These are phyloP conservation scores for Arbacia lixula DNA, from an alignment of 53 echinoderm and acorn worm genomes.

Conservation along the genomic window DNA sequence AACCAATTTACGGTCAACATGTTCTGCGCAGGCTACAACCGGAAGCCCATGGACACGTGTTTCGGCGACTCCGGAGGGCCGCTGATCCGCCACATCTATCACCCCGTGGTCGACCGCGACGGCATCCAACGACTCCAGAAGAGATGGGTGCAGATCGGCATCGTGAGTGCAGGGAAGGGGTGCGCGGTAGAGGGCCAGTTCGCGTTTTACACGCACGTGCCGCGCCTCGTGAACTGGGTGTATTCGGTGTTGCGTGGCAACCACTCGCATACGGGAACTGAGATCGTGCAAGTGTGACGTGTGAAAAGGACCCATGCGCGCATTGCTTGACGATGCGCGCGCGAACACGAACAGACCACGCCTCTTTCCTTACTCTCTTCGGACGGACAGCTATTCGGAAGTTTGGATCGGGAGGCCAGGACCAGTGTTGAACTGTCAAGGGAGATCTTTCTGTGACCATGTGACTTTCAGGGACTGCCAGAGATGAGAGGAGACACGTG, in stretches of 20 bases:
- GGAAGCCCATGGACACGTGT: conserved; percentile 85
- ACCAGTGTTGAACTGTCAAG: no score
- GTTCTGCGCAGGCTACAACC: conserved; percentile 95
- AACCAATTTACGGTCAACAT: conserved; percentile 82
- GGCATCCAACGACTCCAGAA: conserved; percentile 60
- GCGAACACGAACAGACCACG: no score
- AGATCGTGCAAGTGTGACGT: conserved; percentile 71
- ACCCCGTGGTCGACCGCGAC: conserved; percentile 36
- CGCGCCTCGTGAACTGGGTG: conserved; percentile 87
- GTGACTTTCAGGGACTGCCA: no score
- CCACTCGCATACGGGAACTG: conserved; percentile 70
- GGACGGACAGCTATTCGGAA: no score
- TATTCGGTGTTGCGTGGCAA: conserved; percentile 76
- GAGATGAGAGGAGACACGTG: no score
- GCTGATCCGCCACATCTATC: conserved; percentile 74
- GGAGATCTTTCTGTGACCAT: no score
- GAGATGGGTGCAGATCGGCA: conserved; percentile 97
- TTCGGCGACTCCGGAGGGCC: conserved; percentile 99
- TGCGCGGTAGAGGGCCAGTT: conserved; percentile 96
- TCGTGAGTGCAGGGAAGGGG: conserved; percentile 96
- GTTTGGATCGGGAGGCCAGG: no score
- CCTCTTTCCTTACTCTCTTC: no score
- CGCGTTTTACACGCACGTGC: conserved; percentile 94
- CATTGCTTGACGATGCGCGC: no score
- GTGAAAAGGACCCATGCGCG: no score